Evolutionary conservation across 2,888 invertebrate genomes (phyloP).

Genomic region (Stegana nigrithorax): DNA sequence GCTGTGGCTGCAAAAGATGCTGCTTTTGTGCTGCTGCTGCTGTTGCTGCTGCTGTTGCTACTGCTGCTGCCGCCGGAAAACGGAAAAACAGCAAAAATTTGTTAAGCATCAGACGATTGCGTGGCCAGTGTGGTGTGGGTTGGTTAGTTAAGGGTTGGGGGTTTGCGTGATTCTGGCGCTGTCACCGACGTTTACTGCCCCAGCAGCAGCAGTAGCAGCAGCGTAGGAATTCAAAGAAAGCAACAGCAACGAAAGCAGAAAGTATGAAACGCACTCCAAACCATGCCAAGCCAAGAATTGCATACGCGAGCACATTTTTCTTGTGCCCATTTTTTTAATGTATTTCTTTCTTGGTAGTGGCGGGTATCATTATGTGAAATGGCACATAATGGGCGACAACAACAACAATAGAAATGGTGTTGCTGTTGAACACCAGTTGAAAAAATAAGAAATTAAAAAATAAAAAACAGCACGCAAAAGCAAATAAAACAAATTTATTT

Average conservation of each 20-base stretch:
- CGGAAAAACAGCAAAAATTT: slow-evolving; percentile 39
- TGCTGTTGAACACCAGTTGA: not conserved
- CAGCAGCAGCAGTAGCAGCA: not conserved
- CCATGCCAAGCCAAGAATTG: slow-evolving; percentile 37
- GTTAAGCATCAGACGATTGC: slow-evolving; percentile 42
- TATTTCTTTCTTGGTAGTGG: slow-evolving; percentile 5
- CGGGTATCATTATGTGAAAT: not conserved
- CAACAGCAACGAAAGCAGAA: not conserved
- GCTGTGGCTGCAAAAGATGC: slow-evolving; percentile 6
- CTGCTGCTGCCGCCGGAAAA: slow-evolving; percentile 5
- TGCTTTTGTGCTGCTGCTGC: too few species aligned
- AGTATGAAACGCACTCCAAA: slow-evolving; percentile 42
- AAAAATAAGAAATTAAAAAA: not conserved
- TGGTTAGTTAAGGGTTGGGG: too few species aligned
- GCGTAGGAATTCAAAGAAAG: slow-evolving; percentile 7
- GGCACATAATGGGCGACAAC: not conserved
- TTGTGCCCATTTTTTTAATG: too few species aligned
- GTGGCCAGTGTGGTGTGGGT: slow-evolving; percentile 38
- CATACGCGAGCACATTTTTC: slow-evolving; percentile 52
- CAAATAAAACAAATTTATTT: too few species aligned
- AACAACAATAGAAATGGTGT: slow-evolving; percentile 6
- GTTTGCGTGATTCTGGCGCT: too few species aligned
- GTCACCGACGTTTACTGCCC: not conserved
- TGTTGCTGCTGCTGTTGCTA: not conserved
- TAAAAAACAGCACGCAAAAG: not conserved